phyloP scores from a whole-genome alignment of 1,140 invertebrate species.

The Coenobita brevimanus region DNA sequence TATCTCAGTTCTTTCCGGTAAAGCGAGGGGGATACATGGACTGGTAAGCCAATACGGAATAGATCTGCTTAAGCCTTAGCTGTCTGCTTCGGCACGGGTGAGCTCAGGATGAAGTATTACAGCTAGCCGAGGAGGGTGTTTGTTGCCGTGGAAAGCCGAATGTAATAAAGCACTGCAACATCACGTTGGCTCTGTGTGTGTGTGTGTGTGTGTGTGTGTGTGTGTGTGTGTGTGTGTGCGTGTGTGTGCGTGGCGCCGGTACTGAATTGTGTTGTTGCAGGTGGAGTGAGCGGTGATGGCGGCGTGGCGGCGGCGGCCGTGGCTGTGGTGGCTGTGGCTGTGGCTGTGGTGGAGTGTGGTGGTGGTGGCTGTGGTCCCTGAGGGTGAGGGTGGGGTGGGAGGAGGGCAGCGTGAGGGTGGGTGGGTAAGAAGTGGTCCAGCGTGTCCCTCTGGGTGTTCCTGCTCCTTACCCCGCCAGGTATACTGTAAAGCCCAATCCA shows the following conservation, averaged over 20 bases:
- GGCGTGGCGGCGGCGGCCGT: slow-evolving; percentile 31
- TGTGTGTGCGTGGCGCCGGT: not conserved
- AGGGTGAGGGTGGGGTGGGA: slow-evolving; percentile 21
- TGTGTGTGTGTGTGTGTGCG: too few relatives aligned
- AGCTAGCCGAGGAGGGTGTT: too few relatives aligned
- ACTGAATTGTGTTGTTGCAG: slow-evolving; percentile 27
- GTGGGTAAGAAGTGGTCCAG: not conserved
- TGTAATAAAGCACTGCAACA: too few relatives aligned
- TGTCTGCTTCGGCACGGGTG: too few relatives aligned
- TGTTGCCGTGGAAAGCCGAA: too few relatives aligned
- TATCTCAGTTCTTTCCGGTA: too few relatives aligned
- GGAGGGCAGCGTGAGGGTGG: not conserved
- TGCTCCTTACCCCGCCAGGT: slow-evolving; percentile 29
- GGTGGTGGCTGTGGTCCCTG: slow-evolving; percentile 44
- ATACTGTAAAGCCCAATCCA: not conserved
- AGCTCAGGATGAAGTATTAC: too few relatives aligned
- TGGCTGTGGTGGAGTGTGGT: not conserved
- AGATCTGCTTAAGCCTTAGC: too few relatives aligned
- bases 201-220: too few relatives aligned
- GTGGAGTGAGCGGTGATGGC: slow-evolving; percentile 50
- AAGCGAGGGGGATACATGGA: too few relatives aligned
- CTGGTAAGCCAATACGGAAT: too few relatives aligned
- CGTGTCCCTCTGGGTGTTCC: slow-evolving; percentile 33
- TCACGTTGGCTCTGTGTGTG: too few relatives aligned
- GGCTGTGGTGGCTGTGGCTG: slow-evolving; percentile 43